A percentile compares a stretch with the other conserved stretches of the same genome.
Conservation (phyloP, 2,888 invertebrate genomes). For the Dendrolimus houi region DNA sequence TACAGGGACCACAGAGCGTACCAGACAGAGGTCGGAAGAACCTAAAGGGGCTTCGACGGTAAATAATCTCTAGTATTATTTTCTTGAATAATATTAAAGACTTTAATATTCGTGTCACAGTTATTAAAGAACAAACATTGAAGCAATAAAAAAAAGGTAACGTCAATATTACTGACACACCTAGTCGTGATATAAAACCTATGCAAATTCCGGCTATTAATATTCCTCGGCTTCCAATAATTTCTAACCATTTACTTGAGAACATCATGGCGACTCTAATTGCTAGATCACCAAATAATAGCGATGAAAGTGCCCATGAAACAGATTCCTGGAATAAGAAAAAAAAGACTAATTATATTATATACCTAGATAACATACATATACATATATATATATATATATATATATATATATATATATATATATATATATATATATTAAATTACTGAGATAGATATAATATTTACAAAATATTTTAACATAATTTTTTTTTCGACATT, state of each 20-base stretch:
- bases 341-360: not conserved
- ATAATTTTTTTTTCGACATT: no score
- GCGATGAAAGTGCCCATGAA: constrained; percentile 78
- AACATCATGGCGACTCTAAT: constrained; percentile 76
- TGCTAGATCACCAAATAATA: constrained; percentile 79
- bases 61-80: no score
- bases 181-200: constrained; percentile 66
- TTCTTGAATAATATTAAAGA: no score
- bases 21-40: no score
- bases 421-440: not conserved
- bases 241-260: constrained; percentile 64
- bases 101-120: no score
- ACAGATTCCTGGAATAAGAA: constrained; percentile 62
- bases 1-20: no score
- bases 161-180: constrained; percentile 49
- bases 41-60: no score
- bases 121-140: no score
- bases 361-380: not conserved
- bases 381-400: not conserved
- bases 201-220: constrained; percentile 77
- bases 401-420: not conserved
- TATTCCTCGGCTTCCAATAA: constrained; percentile 75
- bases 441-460: no score
- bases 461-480: no score
- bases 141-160: no score